Base-by-base conservation (phyloP, 1,140 invertebrate species). In the Yoshiicerus persimilis region DNA sequence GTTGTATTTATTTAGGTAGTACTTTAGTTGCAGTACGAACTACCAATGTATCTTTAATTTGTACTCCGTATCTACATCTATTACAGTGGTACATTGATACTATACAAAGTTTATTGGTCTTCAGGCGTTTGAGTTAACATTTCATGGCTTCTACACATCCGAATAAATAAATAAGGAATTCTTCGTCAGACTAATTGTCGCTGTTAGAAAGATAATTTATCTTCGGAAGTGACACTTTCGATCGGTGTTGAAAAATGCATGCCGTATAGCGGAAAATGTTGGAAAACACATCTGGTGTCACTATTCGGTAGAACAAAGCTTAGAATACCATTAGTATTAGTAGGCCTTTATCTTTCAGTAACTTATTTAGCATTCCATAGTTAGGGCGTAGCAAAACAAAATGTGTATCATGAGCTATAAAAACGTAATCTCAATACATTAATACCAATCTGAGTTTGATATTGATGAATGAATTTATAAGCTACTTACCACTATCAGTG, bases 401-500 rank as follows among this genome's bases (percentile, higher is more conserved):
- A 16, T 56, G 20, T 4, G 4, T 20, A n/a, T 56, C 47, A 56
- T n/a, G 16, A n/a, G 8, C 13, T 6, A 6, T n/a, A 16, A 5
- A 56, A 56, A 16, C 3, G 20, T 56, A 56, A 56, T n/a, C 47
- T 56, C n/a, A 20, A 56, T 56, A 56, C 16, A 56, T 56, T 56
- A 20, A 0, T 56, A 56, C 13, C 1, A 56, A n/a, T 11, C 13
- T n/a, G 47, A 23, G 62, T 20, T 30, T 70, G 36, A 36, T 70
- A 23, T 87, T 70, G 41, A 66, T 27, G 66, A 87, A 83, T 41
- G 56, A 87, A 87, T 84, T 84, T 84, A 84, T 38, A 75, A 87
- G 23, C 23, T 32, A 89, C 89, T 90, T 84, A 90, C 89, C 89
- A 83, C 88, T 88, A 47, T 90, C 89, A n/a, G 89, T 90, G 88